Conservation (phyloP, 35 echinoderm and acorn worm genomes). For the Stichopus chloronotus region DNA sequence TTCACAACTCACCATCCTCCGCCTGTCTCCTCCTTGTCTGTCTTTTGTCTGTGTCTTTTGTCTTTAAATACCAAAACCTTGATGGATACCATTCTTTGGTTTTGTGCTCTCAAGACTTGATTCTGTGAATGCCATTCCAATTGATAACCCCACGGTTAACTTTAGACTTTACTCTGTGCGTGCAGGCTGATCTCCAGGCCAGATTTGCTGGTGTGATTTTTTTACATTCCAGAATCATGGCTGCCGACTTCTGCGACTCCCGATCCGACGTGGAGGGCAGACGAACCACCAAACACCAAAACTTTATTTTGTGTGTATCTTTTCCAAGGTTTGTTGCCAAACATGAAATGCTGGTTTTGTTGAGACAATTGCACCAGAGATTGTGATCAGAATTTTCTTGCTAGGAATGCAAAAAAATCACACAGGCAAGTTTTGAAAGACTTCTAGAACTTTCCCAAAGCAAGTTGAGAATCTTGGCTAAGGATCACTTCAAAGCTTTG, state of each 20-base stretch:
- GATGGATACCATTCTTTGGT: constrained; percentile 49
- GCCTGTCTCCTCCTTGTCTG: background rate
- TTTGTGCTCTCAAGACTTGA: background rate
- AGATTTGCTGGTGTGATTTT: constrained; percentile 6
- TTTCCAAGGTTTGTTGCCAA: background rate
- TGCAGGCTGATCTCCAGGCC: background rate
- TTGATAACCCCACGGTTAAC: constrained; percentile 8
- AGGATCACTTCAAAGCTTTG: constrained; percentile 49
- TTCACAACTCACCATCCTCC: constrained; percentile 30
- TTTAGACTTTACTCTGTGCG: constrained; percentile 6
- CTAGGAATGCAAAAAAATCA: background rate
- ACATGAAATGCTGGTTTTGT: background rate
- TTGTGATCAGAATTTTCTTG: too few relatives aligned
- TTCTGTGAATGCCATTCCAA: constrained; percentile 25
- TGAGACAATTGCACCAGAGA: background rate
- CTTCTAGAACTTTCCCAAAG: background rate
- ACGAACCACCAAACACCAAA: too few relatives aligned
- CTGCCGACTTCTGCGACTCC: too few relatives aligned
- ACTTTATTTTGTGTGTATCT: too few relatives aligned
- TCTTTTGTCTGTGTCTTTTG: constrained; percentile 5
- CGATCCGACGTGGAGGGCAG: too few relatives aligned
- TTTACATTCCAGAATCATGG: background rate
- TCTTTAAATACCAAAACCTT: constrained; percentile 4
- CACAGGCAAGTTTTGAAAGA: background rate
- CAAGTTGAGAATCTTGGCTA: background rate